Percentiles rank a stretch among this genome's conserved stretches.
phyloP scores from a whole-genome alignment of 2,113 vertebrate species.

The Jaculus jaculus region DNA sequence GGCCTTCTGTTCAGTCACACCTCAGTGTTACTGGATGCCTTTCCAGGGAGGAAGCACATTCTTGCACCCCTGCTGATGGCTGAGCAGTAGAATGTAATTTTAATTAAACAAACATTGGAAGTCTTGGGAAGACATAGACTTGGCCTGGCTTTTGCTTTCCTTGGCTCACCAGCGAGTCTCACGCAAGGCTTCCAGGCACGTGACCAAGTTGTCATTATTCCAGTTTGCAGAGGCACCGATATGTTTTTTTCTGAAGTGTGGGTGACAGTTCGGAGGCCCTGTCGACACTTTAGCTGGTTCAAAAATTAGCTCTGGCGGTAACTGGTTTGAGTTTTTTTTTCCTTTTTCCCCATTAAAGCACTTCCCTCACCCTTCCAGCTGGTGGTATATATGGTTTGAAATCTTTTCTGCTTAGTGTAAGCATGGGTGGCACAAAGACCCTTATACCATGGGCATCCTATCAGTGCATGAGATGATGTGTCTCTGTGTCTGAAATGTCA shows the following conservation, averaged over 20 bases:
- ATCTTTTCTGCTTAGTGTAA: background rate
- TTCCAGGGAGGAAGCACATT: fast-evolving
- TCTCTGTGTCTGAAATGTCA: fast-evolving
- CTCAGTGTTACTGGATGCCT: fast-evolving
- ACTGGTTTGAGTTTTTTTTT: background rate
- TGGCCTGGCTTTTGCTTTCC: fast-evolving
- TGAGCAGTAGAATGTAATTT: background rate
- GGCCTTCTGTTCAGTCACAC: fast-evolving
- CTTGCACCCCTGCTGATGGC: background rate
- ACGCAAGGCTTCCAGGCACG: fast-evolving
- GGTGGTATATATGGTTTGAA: fast-evolving
- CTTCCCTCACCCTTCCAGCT: background rate
- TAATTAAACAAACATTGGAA: background rate
- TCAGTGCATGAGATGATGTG: fast-evolving
- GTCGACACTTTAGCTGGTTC: fast-evolving
- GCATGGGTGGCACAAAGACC: fast-evolving
- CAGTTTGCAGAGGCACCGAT: fast-evolving
- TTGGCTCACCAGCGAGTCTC: background rate
- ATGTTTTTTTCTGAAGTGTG: background rate
- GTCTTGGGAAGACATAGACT: fast-evolving
- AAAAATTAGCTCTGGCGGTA: background rate
- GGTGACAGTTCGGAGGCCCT: fast-evolving
- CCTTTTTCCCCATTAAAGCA: too few relatives aligned
- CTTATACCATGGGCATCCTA: fast-evolving
- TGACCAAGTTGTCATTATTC: fast-evolving